phyloP scores from a whole-genome alignment of 92 coral and sea anemone species.

The Heliopora coerulea region DNA sequence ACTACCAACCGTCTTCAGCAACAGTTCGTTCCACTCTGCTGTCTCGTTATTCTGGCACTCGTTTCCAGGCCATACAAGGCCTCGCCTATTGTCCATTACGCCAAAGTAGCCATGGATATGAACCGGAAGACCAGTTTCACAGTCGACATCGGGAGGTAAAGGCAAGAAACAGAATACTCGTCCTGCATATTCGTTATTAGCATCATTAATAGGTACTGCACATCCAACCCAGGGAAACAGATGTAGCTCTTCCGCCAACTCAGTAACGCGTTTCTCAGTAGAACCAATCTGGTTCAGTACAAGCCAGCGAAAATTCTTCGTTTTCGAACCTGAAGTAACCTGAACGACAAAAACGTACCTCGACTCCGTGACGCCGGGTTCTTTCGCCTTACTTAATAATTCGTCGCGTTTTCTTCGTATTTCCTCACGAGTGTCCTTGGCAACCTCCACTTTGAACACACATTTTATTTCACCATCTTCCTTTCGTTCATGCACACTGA shows the following conservation, averaged over 20 bases:
- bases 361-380: constrained; percentile 14
- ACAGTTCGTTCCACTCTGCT: constrained; percentile 59
- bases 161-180: constrained; percentile 89
- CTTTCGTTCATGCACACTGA: constrained; percentile 61
- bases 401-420: constrained; percentile 45
- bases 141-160: constrained; percentile 84
- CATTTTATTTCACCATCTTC: constrained; percentile 40
- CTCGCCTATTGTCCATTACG: constrained; percentile 86
- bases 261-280: constrained; percentile 53
- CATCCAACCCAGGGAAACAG: constrained; percentile 94
- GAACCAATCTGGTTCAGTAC: constrained; percentile 79
- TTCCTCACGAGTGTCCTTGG: constrained; percentile 33
- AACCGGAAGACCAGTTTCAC: constrained; percentile 81
- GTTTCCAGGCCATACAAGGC: constrained; percentile 87
- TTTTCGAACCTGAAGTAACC: constrained; percentile 52
- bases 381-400: constrained; percentile 41
- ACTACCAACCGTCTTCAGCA: constrained; percentile 34
- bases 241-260: constrained; percentile 63
- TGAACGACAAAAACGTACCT: constrained; percentile 21
- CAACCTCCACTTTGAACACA: constrained; percentile 53
- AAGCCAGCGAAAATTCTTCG: constrained; percentile 25
- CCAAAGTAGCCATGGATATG: constrained; percentile 94
- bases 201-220: constrained; percentile 66
- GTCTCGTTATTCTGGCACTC: constrained; percentile 91
- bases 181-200: constrained; percentile 53